phyloP scores from a whole-genome alignment of 2,888 invertebrate genomes.

The Thymelicus lineola region DNA sequence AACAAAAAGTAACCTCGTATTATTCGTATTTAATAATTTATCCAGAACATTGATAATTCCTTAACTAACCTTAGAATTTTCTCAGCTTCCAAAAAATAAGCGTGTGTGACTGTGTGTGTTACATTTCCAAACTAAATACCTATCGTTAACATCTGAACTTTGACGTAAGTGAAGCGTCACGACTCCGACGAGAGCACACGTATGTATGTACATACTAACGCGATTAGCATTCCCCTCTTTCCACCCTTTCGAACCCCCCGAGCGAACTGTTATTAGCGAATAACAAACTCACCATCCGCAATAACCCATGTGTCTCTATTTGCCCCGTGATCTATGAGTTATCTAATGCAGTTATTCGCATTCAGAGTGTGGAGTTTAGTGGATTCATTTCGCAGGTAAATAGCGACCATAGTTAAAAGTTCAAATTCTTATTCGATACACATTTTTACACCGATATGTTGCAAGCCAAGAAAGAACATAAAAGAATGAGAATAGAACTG shows the following conservation, averaged over 20 bases:
- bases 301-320: constrained; percentile 59
- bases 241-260: constrained; percentile 10
- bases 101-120: no score
- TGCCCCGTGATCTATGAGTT: constrained; percentile 40
- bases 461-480: no score
- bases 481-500: no score
- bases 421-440: not conserved
- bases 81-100: no score
- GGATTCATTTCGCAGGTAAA: not conserved
- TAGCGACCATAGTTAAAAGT: not conserved
- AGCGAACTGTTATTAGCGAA: constrained; percentile 53
- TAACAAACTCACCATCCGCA: constrained; percentile 60
- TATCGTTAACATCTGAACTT: constrained; percentile 1
- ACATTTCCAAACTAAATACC: not conserved
- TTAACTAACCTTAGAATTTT: no score
- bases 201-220: constrained; percentile 9
- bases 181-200: constrained; percentile 21
- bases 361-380: not conserved
- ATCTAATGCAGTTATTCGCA: constrained; percentile 24
- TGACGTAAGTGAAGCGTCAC: constrained; percentile 40
- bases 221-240: constrained; percentile 26
- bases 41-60: no score
- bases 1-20: no score
- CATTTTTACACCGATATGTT: no score
- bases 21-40: no score